Base-by-base conservation (phyloP, 2,888 invertebrate species). In the Allygus modestus region DNA sequence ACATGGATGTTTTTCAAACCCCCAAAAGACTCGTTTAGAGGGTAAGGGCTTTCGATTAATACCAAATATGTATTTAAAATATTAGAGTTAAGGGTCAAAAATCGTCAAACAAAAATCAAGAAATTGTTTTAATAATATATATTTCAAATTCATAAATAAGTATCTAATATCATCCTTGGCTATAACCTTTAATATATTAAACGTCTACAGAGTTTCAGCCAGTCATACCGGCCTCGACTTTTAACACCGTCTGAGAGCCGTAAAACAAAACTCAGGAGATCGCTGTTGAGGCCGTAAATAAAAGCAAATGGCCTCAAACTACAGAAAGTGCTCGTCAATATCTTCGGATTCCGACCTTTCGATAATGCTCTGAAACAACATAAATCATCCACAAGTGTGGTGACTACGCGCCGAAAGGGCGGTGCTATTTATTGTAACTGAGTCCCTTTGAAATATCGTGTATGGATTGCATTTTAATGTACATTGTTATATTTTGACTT, bases 261-360 rank as follows among this genome's bases (percentile, higher is more conserved):
- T 65, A 65, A 65, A 26, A 15, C 65, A 65, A 26, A 65, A 26
- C 26, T 26, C 51, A 11, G 54, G 54, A 54, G 54, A 54, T 23
- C 20, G 23, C 23, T 23, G 54, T 54, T 5, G 54, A 23, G 65
- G 28, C 15, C 26, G 65, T 65, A 65, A 65, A 65, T 20, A 58
- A 58, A 58, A 65, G 26, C 26, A 65, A 65, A 65, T 31, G 28
- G 20, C 28, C 65, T 28, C 28, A 31, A 65, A 65, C 65, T 28
- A 65, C 65, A 65, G 58, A 65, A 65, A 65, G 31, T 31, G 65
- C 28, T 65, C 65, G 65, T 65, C 65, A 65, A 31, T 65, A 65
- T 28, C 65, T 65, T 12, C 26, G 17, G 28, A 26, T 28, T 15
- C 17, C 65, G 65, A 65, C 65, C 65, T 65, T 65, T 65, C 20